These are phyloP conservation scores for Ibidorhyncha struthersii DNA, from an alignment of 2,113 vertebrate species.

Conservation along the genomic window DNA sequence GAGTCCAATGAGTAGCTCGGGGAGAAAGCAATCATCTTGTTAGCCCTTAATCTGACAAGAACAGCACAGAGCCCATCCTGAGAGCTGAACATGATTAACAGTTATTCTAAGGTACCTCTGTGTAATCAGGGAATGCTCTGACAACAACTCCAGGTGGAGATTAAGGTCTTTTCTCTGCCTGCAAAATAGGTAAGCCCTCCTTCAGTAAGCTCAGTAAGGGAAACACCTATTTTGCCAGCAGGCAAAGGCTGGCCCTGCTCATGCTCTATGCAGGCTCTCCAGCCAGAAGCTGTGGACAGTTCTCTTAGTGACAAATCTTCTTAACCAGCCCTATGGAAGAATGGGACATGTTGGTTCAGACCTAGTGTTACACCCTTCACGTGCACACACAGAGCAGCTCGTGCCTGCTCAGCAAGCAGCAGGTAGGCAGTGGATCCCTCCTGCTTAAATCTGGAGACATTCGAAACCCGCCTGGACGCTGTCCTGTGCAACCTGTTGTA, in stretches of 20 bases:
- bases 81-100: constrained; percentile 24
- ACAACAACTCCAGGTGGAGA: neutral
- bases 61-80: neutral
- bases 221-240: neutral
- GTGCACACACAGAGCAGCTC: neutral
- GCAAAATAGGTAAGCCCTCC: neutral
- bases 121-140: constrained; percentile 25
- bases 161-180: neutral
- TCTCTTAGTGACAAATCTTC: neutral
- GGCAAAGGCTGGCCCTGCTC: neutral
- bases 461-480: too few relatives aligned
- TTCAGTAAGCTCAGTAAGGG: neutral
- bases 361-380: neutral
- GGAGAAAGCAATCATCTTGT: constrained; percentile 26
- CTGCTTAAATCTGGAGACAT: neutral
- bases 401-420: neutral
- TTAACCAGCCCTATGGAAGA: neutral
- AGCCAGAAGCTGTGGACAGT: neutral
- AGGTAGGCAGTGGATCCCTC: neutral
- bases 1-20: neutral
- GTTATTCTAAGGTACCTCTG: neutral
- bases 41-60: constrained; percentile 47
- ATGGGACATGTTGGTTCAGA: neutral
- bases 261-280: neutral
- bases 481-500: too few relatives aligned